Percentiles rank a stretch among this genome's conserved stretches.
Conservation (phyloP, 1,140 invertebrate genomes). For the Rhyacophila brunnea region DNA sequence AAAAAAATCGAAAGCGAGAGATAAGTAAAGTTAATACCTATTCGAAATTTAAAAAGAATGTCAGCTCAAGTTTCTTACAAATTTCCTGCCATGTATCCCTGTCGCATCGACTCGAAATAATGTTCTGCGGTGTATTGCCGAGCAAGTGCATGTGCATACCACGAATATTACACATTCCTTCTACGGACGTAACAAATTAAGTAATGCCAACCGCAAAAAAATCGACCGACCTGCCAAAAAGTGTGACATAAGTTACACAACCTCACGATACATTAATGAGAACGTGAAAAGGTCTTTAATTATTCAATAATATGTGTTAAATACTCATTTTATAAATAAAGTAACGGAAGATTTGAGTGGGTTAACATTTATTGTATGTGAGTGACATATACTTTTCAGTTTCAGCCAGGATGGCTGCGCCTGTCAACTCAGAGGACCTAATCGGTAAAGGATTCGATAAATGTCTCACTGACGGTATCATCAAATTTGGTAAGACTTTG, state of each 20-base stretch:
- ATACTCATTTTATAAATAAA: background rate
- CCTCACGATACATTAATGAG: background rate
- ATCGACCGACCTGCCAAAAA: background rate
- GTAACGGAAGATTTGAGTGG: background rate
- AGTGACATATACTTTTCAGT: conserved; percentile 2
- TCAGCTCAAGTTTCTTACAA: too few species aligned
- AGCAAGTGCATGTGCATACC: too few species aligned
- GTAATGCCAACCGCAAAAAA: too few species aligned
- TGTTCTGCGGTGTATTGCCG: too few species aligned
- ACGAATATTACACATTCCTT: too few species aligned
- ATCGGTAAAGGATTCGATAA: conserved; percentile 59
- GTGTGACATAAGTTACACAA: conserved; percentile 10
- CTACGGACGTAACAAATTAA: too few species aligned
- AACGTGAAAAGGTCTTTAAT: background rate
- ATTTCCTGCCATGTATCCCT: too few species aligned
- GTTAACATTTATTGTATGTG: background rate
- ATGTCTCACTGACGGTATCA: conserved; percentile 60
- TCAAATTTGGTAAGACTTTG: conserved; percentile 59
- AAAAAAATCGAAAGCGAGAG: too few species aligned
- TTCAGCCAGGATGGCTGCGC: conserved; percentile 21
- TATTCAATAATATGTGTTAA: background rate
- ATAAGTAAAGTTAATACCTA: too few species aligned
- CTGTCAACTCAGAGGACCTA: conserved; percentile 50
- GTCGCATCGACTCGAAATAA: too few species aligned
- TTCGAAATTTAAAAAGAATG: too few species aligned